Base-by-base conservation (phyloP, 2,888 invertebrate species). In the Hipparchia sbordonii region DNA sequence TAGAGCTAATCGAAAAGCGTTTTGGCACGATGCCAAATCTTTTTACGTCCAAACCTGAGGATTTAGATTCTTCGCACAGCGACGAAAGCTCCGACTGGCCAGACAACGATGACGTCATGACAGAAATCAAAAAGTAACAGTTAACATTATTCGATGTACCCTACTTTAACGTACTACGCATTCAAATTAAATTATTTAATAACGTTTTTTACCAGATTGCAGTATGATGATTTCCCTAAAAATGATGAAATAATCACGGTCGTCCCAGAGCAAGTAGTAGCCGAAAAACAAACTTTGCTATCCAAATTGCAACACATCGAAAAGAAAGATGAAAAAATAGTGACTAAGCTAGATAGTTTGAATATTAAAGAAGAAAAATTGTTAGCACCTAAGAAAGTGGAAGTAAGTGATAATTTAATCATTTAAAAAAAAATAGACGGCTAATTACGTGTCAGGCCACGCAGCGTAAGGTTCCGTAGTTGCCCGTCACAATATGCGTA, bases 1-100 rank as follows among this genome's bases (percentile, higher is more conserved):
- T 98, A 78, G 97, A 97, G 87, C 92, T 98, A 81, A 96, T 98
- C 70, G 97, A 97, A 84, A 95, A 96, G 81, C 96, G 97, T 79
- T 97, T 96, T 80, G 96, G 96, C 13, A 87, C 95, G 67, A 95
- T 95, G 82, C 96, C 95, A 1, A 95, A 95, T 70, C 93, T 95
- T n/a, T 95, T 95, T 83, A 84, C 95, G 33, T 89, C 94, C 0
- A 94, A 94, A 48, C 82, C 87, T 10, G 91, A 91, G 75, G 88
- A 85, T 48, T 79, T 86, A 66, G 88, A 89, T 70, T 81, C 88
- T 71, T 82, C 90, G 72, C 80, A 88, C 77, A 85, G 86, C 78
- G 90, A 89, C 6, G 89, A 86, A 62, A 87, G 84, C 74, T 87
- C 87, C 1, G 90, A 87, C 51, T 93, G 93, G 91, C 89, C 89